phyloP scores from a whole-genome alignment of 2,797 vertebrate species.

The Urocyon cinereoargenteus region DNA sequence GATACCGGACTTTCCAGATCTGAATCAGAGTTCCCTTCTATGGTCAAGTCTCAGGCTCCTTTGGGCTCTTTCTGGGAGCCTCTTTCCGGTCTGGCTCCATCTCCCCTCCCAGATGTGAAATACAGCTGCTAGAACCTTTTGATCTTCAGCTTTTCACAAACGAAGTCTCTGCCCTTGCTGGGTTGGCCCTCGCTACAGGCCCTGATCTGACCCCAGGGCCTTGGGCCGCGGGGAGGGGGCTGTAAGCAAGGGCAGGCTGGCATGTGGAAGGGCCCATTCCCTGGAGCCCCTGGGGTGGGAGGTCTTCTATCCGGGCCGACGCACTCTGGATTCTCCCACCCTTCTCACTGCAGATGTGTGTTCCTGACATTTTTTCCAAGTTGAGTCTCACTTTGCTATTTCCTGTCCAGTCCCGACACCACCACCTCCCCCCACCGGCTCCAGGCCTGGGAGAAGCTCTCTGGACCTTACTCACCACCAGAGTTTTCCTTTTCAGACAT shows the following conservation, averaged over 20 bases:
- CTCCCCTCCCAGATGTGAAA: conserved; percentile 70
- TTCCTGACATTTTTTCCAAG: conserved; percentile 67
- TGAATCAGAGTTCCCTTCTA: conserved; percentile 31
- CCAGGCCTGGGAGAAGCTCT: conserved; percentile 16
- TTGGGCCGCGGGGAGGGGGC: not conserved
- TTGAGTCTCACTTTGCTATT: conserved; percentile 74
- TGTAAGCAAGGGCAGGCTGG: not conserved
- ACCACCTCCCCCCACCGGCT: not conserved
- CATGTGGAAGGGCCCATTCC: not conserved
- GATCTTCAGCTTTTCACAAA: conserved; percentile 42
- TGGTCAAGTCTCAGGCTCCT: conserved; percentile 10
- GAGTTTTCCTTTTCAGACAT: conserved; percentile 63
- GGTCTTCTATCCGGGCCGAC: not conserved
- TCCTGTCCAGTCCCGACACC: conserved; percentile 62
- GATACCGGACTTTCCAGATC: not conserved
- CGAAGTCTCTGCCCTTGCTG: conserved; percentile 16
- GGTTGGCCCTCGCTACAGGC: not conserved
- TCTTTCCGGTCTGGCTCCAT: conserved; percentile 52
- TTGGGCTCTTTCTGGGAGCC: conserved; percentile 26
- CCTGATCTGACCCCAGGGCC: conserved; percentile 19
- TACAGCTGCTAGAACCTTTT: conserved; percentile 68
- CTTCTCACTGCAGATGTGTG: conserved; percentile 70
- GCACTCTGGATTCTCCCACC: not conserved
- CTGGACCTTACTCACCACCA: conserved; percentile 35
- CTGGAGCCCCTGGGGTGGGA: not conserved